Percentiles rank a stretch among this genome's conserved stretches.
Conservation (phyloP, 2,888 invertebrate genomes). For the Halictus quadricinctus region DNA sequence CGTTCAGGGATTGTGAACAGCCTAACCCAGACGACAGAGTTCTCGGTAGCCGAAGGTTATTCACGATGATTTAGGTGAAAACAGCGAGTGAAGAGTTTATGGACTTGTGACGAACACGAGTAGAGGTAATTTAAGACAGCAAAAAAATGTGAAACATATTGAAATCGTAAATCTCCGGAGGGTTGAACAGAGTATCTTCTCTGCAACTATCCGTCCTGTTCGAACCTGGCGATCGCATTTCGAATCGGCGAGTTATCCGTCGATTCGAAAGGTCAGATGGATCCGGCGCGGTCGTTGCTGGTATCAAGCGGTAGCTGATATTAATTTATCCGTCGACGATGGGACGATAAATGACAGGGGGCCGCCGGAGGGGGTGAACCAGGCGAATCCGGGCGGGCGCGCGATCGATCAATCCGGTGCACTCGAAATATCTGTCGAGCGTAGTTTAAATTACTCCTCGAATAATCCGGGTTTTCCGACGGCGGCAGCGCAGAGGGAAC, state of each 20-base stretch:
- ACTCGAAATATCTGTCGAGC: slow-evolving; percentile 51
- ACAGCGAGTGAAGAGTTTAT: too few species aligned
- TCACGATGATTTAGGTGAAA: neutral
- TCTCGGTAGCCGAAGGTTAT: neutral
- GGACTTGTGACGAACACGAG: too few species aligned
- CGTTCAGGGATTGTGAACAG: slow-evolving; percentile 42
- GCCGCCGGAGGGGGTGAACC: slow-evolving; percentile 16
- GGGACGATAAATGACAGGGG: slow-evolving; percentile 48
- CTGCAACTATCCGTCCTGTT: neutral
- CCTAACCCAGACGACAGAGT: slow-evolving; percentile 6
- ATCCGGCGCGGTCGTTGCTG: slow-evolving; percentile 7
- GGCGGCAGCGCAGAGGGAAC: neutral
- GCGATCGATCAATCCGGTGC: slow-evolving; percentile 49
- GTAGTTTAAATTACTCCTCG: slow-evolving; percentile 62
- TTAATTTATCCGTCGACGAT: slow-evolving; percentile 38
- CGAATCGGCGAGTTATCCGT: neutral
- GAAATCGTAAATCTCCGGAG: too few species aligned
- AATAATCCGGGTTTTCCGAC: slow-evolving; percentile 48
- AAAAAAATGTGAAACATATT: too few species aligned
- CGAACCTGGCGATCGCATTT: neutral
- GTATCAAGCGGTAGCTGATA: slow-evolving; percentile 33
- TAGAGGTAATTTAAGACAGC: too few species aligned
- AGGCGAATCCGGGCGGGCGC: slow-evolving; percentile 10
- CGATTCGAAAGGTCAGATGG: neutral
- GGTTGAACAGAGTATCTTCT: neutral